Conservation (phyloP, 2,888 invertebrate genomes). For the Anthoptus insignis region DNA sequence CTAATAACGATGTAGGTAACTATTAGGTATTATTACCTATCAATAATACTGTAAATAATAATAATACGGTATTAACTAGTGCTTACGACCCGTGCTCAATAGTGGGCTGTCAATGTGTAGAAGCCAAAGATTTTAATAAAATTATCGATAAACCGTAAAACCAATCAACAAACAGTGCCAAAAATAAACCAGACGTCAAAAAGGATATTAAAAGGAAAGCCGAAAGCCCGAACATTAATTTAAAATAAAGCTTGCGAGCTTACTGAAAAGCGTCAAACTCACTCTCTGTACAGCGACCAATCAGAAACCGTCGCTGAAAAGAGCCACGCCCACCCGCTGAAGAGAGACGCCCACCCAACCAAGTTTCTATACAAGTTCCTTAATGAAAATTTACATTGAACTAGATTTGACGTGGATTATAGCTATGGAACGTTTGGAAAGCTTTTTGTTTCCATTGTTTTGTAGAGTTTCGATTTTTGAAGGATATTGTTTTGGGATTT, state of each 20-base stretch:
- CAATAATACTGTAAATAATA: no score
- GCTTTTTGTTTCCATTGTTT: constrained; percentile 13
- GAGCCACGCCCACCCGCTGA: constrained; percentile 83
- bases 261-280: constrained; percentile 73
- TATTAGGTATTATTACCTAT: no score
- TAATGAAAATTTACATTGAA: constrained; percentile 35
- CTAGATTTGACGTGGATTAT: constrained; percentile 35
- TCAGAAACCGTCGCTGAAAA: constrained; percentile 73
- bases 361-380: constrained; percentile 27
- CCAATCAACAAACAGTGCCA: not conserved
- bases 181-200: constrained; percentile 10
- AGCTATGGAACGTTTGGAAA: not conserved
- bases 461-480: not conserved
- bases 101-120: no score
- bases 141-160: no score
- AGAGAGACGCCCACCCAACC: constrained; percentile 67
- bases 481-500: not conserved
- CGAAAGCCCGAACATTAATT: constrained; percentile 28
- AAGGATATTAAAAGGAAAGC: constrained; percentile 15
- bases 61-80: no score
- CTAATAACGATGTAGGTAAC: no score
- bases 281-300: constrained; percentile 78
- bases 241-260: constrained; percentile 42
- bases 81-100: no score
- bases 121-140: no score